phyloP scores from a whole-genome alignment of 2,888 invertebrate genomes.

The Thymelicus sylvestris region DNA sequence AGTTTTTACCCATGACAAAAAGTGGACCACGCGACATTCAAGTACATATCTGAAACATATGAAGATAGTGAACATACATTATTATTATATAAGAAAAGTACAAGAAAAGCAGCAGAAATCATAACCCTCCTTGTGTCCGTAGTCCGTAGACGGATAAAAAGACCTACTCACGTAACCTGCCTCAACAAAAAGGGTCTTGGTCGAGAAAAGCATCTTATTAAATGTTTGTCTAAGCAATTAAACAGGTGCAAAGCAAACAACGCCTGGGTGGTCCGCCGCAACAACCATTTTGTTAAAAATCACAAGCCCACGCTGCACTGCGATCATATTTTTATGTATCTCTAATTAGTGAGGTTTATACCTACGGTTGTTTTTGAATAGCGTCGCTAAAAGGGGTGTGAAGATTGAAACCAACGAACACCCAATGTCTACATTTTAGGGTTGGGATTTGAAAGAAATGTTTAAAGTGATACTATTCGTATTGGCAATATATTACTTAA shows the following conservation, averaged over 20 bases:
- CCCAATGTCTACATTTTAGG: neutral
- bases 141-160: neutral
- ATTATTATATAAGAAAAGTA: too few species aligned
- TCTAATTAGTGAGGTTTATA: slow-evolving; percentile 38
- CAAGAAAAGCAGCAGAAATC: too few species aligned
- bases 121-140: too few species aligned
- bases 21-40: too few species aligned
- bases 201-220: slow-evolving; percentile 59
- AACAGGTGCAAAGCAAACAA: slow-evolving; percentile 68
- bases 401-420: slow-evolving; percentile 21
- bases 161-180: slow-evolving; percentile 16
- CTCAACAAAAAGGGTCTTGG: slow-evolving; percentile 41
- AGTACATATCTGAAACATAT: too few species aligned
- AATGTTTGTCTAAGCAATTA: slow-evolving; percentile 78
- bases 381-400: slow-evolving; percentile 30
- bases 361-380: slow-evolving; percentile 19
- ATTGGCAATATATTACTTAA: too few species aligned
- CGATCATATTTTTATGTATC: slow-evolving; percentile 41
- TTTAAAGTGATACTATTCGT: too few species aligned
- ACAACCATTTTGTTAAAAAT: slow-evolving; percentile 51
- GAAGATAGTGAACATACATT: too few species aligned
- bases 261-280: slow-evolving; percentile 69
- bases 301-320: slow-evolving; percentile 62
- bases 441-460: too few species aligned
- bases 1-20: too few species aligned